phyloP scores from a whole-genome alignment of 2,888 invertebrate genomes.

The Penaeus monodon region DNA sequence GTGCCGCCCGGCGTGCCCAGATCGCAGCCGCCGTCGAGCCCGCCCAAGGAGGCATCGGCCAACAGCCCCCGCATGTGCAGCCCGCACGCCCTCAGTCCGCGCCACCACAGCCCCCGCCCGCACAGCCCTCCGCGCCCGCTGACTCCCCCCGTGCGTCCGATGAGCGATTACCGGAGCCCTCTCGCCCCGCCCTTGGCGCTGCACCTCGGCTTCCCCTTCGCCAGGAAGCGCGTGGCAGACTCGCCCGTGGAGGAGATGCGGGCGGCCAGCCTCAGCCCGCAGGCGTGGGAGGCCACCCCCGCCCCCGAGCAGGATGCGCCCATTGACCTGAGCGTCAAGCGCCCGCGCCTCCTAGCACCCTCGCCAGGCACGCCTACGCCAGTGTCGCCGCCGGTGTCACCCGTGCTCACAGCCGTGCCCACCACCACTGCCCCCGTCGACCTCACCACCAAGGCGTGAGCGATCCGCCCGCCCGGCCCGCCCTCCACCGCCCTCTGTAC shows the following conservation, averaged over 20 bases:
- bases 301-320: conserved; percentile 64
- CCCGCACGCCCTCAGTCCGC: conserved; percentile 16
- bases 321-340: conserved; percentile 63
- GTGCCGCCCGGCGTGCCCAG: conserved; percentile 29
- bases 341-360: conserved; percentile 47
- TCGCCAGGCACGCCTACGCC: conserved; percentile 18
- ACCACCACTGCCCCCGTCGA: conserved; percentile 40
- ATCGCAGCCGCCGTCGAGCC: conserved; percentile 36
- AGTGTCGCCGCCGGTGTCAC: conserved; percentile 25
- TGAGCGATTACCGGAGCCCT: conserved; percentile 18
- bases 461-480: conserved; percentile 16
- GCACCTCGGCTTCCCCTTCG: conserved; percentile 35
- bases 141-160: conserved; percentile 19
- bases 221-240: conserved; percentile 59
- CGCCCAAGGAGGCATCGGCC: conserved; percentile 39
- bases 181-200: conserved; percentile 33
- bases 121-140: conserved; percentile 14
- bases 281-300: conserved; percentile 41
- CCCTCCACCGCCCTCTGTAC: conserved; percentile 39
- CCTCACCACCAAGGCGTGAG: conserved; percentile 41
- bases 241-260: conserved; percentile 48
- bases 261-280: neutral
- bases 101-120: conserved; percentile 25
- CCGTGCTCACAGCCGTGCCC: conserved; percentile 48
- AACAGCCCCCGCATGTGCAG: conserved; percentile 29